Evolutionary conservation across 2,888 invertebrate genomes (phyloP), one percentile per base, ranked within the genome.

Genomic region (Anaspis maculata): DNA sequence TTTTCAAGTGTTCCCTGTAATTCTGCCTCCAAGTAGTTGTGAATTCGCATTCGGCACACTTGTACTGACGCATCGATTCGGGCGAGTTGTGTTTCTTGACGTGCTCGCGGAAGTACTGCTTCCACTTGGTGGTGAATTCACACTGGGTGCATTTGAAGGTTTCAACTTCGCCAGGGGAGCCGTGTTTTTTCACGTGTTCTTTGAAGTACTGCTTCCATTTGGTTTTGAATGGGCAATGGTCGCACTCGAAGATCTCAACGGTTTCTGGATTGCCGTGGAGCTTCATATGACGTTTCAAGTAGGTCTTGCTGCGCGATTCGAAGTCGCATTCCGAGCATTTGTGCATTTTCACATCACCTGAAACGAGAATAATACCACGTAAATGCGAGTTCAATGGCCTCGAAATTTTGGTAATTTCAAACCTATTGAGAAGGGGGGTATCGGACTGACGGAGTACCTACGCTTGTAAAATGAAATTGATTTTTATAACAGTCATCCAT

Each of bases 261-360:
- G 33, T 28, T 6, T 33, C 33, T 4, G 13, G 16, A 11, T 15
- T 33, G 12, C 15, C 11, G 10, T 37, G 37, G 13, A 37, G 10
- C 14, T 37, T 33, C 3, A 37, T 13, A 15, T 37, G 37, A 1
- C 33, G 25, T 10, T 33, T 37, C 15, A 37, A 15, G 16, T 37
- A 37, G 10, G 30, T 37, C 19, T 37, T 37, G 16, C 33, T 33
- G 2, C 27, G 14, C 6, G 33, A 33, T 15, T 33, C 21, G 14
- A 37, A 37, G 5, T 12, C 13, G 12, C 37, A 37, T 21, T 33
- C 16, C 15, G 33, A 25, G 12, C 37, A 49, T 5, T 44, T 42
- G 29, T 47, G 44, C 44, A 45, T 45, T 5, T 34, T 39, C 2
- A 47, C 13, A 15, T 41, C 39, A 10, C 46, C 46, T n/a, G n/a